A percentile compares a stretch with the other conserved stretches of the same genome.
phyloP scores from a whole-genome alignment of 2,797 vertebrate genomes.

The Scomberomorus guttatus region DNA sequence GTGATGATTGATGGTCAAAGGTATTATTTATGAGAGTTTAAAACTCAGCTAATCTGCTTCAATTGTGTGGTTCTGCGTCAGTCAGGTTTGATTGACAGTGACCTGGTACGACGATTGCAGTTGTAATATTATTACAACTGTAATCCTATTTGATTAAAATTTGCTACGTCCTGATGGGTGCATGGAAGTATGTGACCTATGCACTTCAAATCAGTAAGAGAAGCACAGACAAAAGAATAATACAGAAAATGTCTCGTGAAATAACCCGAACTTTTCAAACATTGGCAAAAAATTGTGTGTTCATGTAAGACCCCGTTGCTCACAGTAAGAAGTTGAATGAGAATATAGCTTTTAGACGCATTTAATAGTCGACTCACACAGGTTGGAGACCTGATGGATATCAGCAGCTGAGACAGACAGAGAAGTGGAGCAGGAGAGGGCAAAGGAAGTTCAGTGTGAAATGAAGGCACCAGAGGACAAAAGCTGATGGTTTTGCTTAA shows the following conservation, averaged over 20 bases:
- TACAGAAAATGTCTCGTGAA: too few species aligned
- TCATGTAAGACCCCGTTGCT: too few species aligned
- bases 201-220: neutral
- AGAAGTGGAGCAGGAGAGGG: neutral
- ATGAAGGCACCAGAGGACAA: conserved; percentile 32
- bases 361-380: conserved; percentile 11
- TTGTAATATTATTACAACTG: neutral
- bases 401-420: neutral
- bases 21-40: too few species aligned
- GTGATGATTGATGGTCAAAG: too few species aligned
- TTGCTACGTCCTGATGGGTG: too few species aligned
- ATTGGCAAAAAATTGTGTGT: too few species aligned
- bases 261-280: too few species aligned
- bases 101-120: neutral
- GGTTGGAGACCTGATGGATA: conserved; percentile 13
- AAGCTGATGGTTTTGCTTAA: conserved; percentile 36
- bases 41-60: neutral
- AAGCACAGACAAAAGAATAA: too few species aligned
- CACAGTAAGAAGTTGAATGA: too few species aligned
- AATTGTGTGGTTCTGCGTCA: neutral
- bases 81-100: neutral
- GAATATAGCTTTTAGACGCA: too few species aligned
- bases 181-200: too few species aligned
- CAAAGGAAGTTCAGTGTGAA: conserved; percentile 33
- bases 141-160: too few species aligned